A percentile compares a stretch with the other conserved stretches of the same genome.
These are phyloP conservation scores for Turritopsis dohrnii DNA, from an alignment of 30 jellyfish, hydroid and myxozoan genomes.

Conservation along the genomic window DNA sequence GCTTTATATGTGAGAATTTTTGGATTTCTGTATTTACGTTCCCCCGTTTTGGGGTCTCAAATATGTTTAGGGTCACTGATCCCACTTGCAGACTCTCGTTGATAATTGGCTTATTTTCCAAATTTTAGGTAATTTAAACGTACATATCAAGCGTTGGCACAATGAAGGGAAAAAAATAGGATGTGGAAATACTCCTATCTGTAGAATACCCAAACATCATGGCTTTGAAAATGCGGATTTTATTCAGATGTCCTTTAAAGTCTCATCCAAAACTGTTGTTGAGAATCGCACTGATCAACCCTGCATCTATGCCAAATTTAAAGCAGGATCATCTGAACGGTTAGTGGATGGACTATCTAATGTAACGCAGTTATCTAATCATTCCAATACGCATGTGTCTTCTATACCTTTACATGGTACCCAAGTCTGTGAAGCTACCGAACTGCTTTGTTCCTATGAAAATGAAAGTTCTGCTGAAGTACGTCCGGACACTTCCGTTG, in stretches of 20 bases:
- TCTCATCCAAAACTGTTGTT: not conserved
- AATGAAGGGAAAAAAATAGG: not conserved
- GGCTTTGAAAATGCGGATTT: not conserved
- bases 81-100: no score
- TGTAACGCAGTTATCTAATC: not conserved
- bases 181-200: not conserved
- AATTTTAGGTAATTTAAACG: not conserved
- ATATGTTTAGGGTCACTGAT: no score
- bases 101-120: no score
- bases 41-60: no score
- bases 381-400: not conserved
- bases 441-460: not conserved
- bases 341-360: not conserved
- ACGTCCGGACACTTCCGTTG: not conserved
- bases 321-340: not conserved
- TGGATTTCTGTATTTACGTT: no score
- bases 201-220: not conserved
- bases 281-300: not conserved
- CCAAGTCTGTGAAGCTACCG: not conserved
- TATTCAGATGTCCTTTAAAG: not conserved
- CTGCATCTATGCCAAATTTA: not conserved
- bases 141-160: not conserved
- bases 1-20: no score
- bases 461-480: not conserved
- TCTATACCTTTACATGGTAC: not conserved